Evolutionary conservation across 2,888 invertebrate species (phyloP).

Genomic region (Lucinisca nassula): DNA sequence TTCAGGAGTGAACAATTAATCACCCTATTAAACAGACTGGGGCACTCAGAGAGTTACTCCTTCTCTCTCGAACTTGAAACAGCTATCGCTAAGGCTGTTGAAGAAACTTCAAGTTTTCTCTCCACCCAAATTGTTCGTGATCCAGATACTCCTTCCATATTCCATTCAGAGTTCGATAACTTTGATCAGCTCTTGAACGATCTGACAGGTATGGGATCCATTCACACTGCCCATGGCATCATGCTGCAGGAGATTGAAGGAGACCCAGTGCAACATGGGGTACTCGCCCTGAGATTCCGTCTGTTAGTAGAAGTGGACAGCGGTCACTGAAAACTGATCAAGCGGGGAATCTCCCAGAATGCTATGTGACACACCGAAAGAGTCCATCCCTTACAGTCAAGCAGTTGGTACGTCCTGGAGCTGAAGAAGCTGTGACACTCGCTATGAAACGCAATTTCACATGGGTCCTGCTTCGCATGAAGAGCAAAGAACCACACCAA

Average conservation of each 20-base stretch:
- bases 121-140: constrained; percentile 60
- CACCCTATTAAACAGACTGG: constrained; percentile 50
- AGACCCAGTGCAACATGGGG: neutral
- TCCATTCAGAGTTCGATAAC: constrained; percentile 76
- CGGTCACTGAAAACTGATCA: constrained; percentile 19
- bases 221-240: no score
- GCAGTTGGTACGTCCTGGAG: neutral
- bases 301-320: constrained; percentile 1
- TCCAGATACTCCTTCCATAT: constrained; percentile 50
- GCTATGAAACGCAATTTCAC: neutral
- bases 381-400: constrained; percentile 33
- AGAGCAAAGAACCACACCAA: neutral
- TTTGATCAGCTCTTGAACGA: constrained; percentile 72
- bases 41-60: constrained; percentile 58
- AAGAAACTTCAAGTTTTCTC: constrained; percentile 57
- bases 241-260: constrained; percentile 68
- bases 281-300: constrained; percentile 5
- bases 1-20: constrained; percentile 29
- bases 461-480: constrained; percentile 23
- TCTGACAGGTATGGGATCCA: constrained; percentile 58
- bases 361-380: constrained; percentile 45
- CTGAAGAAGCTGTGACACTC: neutral
- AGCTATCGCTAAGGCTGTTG: constrained; percentile 58
- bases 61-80: constrained; percentile 62
- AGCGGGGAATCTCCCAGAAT: constrained; percentile 34